Base-by-base conservation (phyloP, 2,888 invertebrate species). In the Drosophila mimetica region DNA sequence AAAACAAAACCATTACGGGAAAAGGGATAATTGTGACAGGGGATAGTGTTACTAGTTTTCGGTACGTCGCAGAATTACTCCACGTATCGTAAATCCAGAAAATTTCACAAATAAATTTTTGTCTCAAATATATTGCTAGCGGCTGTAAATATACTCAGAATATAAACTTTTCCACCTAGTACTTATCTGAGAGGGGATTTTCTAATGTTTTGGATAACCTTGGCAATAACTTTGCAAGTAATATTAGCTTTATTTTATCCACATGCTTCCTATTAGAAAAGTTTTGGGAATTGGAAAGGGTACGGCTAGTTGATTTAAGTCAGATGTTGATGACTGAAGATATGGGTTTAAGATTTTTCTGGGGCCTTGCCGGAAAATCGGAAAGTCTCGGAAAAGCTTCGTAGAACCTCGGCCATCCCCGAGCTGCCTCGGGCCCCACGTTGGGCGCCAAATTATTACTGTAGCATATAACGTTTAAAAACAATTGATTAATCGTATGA, bases 321-420 rank as follows among this genome's bases (percentile, higher is more conserved):
- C 22, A 22, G 22, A 22, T 22, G 22, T 22, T 22, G 22, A 22
- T 22, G 22, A 22, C 22, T 22, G 22, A 22, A 42, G 42, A 42
- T 42, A 42, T 42, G 42, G 42, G 42, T 42, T 22, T 22, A 42
- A 42, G 22, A 42, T 42, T 42, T 42, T 22, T n/a, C 42, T 22
- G 42, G 42, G 22, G 22, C 42, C 42, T 42, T 22, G 42, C 42
- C 42, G 42, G n/a, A 42, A 42, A 42, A 22, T 41, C 42, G 42
- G 42, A n/a, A n/a, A 22, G 22, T 42, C 42, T 42, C 42, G 42
- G 42, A 42, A 22, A 42, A 42, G 42, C 42, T 42, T 42, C 22
- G 42, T 22, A 42, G n/a, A 42, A 22, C 42, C 22, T 42, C 22
- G 42, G 22, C n/a, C 22, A 44, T 44, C n/a, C 42, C 42, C 42